Conservation (phyloP, 1,140 invertebrate species). For the Pristionchus pacificus region DNA sequence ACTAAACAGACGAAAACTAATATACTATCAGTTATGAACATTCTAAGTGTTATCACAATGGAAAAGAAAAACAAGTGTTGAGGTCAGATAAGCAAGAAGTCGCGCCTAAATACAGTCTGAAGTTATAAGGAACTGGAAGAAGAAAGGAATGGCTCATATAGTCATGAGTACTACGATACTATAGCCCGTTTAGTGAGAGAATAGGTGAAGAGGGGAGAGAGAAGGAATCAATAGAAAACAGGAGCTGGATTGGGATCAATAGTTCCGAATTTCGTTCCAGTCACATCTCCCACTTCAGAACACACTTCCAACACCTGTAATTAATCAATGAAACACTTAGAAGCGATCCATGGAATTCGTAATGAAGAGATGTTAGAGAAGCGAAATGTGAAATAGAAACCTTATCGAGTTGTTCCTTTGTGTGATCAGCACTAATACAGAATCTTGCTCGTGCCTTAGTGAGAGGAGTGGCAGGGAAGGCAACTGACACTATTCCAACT, state of each 20-base stretch:
- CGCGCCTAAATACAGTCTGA: too few species aligned
- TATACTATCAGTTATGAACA: too few species aligned
- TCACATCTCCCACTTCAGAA: slow-evolving; percentile 50
- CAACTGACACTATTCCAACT: slow-evolving; percentile 87
- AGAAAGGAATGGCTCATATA: too few species aligned
- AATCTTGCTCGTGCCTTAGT: slow-evolving; percentile 85
- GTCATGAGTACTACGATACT: too few species aligned
- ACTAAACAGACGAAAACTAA: too few species aligned
- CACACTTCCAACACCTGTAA: slow-evolving; percentile 60
- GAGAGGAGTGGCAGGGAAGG: slow-evolving; percentile 90
- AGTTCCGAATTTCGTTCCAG: slow-evolving; percentile 45
- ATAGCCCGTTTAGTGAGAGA: too few species aligned
- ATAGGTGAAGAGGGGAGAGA: too few species aligned
- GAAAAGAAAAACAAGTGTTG: too few species aligned
- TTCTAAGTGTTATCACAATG: too few species aligned
- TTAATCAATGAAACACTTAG: not conserved
- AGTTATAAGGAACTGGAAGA: too few species aligned
- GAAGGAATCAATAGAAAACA: too few species aligned
- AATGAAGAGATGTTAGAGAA: not conserved
- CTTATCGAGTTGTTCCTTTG: slow-evolving; percentile 86
- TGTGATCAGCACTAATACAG: slow-evolving; percentile 89
- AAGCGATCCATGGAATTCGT: slow-evolving; percentile 1
- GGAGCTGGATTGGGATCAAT: slow-evolving; percentile 33
- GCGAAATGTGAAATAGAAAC: not conserved
- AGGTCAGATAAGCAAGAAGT: too few species aligned